phyloP scores from a whole-genome alignment of 2,113 vertebrate genomes.

The Cnemophilus loriae region DNA sequence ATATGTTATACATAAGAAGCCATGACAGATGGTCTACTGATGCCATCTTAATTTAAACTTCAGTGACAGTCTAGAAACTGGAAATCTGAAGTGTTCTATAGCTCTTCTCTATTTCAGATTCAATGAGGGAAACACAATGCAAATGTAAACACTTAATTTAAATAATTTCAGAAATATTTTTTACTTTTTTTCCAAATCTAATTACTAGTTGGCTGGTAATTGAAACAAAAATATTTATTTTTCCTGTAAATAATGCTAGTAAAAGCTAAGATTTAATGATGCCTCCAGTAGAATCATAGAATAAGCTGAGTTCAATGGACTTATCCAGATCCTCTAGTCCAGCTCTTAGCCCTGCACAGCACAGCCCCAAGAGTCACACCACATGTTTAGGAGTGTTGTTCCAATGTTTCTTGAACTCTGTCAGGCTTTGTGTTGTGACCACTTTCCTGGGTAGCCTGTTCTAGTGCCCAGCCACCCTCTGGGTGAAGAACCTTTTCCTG shows the following conservation, averaged over 20 bases:
- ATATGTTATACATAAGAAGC: not conserved
- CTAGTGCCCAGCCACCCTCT: not conserved
- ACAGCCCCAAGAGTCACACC: not conserved
- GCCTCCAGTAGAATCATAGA: not conserved
- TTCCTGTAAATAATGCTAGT: not conserved
- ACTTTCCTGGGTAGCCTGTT: not conserved
- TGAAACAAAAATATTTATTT: not conserved
- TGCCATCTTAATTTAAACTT: not conserved
- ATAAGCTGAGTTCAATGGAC: not conserved
- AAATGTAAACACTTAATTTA: not conserved
- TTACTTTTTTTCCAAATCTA: not conserved
- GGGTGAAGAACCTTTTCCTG: not conserved
- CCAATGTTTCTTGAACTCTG: not conserved
- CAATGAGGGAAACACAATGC: not conserved
- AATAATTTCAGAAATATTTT: not conserved
- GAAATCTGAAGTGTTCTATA: not conserved
- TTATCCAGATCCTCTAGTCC: too few species aligned
- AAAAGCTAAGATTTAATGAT: not conserved
- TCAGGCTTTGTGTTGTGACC: too few species aligned
- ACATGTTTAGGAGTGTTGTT: accelerated
- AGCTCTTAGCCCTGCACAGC: not conserved
- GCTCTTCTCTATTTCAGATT: not conserved
- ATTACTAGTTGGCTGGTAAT: not conserved
- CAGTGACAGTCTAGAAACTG: not conserved
- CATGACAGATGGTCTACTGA: not conserved